Conservation (phyloP, 2,797 vertebrate species). For the Silurus aristotelis region DNA sequence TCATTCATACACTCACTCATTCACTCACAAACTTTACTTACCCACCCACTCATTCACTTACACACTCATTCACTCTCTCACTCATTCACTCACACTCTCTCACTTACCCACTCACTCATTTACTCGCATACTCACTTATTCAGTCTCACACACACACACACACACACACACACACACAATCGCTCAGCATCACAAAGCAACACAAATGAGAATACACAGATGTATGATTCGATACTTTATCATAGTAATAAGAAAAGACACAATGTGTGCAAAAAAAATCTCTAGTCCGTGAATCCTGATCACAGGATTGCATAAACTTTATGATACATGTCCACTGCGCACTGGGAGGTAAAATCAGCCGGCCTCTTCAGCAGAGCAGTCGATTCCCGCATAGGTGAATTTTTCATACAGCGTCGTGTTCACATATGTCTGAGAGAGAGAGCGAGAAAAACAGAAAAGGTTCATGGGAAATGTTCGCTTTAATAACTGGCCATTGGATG, state of each 20-base stretch:
- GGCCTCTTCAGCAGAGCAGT: constrained; percentile 87
- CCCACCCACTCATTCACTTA: too few species aligned
- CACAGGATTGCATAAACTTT: constrained; percentile 51
- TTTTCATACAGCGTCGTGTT: constrained; percentile 88
- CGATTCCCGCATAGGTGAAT: constrained; percentile 86
- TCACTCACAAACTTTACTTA: too few species aligned
- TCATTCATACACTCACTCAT: too few species aligned
- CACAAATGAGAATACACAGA: constrained; percentile 30
- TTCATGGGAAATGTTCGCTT: neutral
- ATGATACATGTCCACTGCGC: constrained; percentile 23
- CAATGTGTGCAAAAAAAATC: constrained; percentile 58
- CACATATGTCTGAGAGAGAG: constrained; percentile 78
- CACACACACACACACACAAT: neutral
- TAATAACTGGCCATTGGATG: neutral
- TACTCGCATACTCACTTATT: neutral
- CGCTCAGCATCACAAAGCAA: constrained; percentile 4
- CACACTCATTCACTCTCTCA: neutral
- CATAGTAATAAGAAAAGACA: constrained; percentile 53
- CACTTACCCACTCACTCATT: too few species aligned
- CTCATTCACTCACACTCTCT: too few species aligned
- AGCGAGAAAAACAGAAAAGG: neutral
- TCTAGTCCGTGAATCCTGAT: constrained; percentile 53
- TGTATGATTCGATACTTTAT: constrained; percentile 28
- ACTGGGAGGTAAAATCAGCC: constrained; percentile 63
- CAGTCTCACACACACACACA: too few species aligned